Conservation (phyloP, 1,140 invertebrate species). For the Diabrotica undecimpunctata region DNA sequence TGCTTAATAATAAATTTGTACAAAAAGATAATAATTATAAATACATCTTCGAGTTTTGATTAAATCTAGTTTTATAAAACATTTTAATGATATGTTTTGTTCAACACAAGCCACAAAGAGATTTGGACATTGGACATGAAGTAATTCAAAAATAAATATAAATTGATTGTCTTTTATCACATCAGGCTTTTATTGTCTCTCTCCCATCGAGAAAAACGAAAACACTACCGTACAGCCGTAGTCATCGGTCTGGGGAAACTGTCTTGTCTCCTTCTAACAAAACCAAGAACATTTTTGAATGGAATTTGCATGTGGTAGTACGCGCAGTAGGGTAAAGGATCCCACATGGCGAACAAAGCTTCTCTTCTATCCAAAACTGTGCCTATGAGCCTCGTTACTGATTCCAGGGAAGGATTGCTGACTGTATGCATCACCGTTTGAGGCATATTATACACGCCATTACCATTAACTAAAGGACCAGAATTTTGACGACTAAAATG, state of each 20-base stretch:
- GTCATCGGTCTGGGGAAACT: conserved; percentile 41
- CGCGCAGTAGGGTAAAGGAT: conserved; percentile 76
- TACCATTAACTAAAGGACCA: conserved; percentile 48
- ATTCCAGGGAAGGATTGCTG: conserved; percentile 49
- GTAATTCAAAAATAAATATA: conserved; percentile 1
- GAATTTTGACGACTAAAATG: conserved; percentile 58
- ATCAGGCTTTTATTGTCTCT: conserved; percentile 41
- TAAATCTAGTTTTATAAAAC: conserved; percentile 11
- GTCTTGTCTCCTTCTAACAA: conserved; percentile 45
- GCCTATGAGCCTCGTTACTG: conserved; percentile 57
- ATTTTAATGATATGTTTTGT: conserved; percentile 8
- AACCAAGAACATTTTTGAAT: conserved; percentile 56
- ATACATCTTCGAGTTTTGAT: conserved; percentile 5
- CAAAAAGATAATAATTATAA: conserved; percentile 1
- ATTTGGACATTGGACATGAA: neutral
- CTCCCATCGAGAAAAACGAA: conserved; percentile 30
- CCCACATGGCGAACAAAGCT: conserved; percentile 75
- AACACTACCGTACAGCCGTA: conserved; percentile 37
- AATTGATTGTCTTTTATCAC: conserved; percentile 4
- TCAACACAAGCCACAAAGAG: conserved; percentile 4
- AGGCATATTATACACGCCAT: conserved; percentile 52
- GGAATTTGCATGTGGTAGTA: conserved; percentile 77
- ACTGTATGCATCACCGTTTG: conserved; percentile 52
- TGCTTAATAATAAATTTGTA: conserved; percentile 10
- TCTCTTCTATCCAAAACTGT: conserved; percentile 70